These are phyloP conservation scores for Graphium colonna DNA, from an alignment of 2,888 invertebrate genomes.

Conservation along the genomic window DNA sequence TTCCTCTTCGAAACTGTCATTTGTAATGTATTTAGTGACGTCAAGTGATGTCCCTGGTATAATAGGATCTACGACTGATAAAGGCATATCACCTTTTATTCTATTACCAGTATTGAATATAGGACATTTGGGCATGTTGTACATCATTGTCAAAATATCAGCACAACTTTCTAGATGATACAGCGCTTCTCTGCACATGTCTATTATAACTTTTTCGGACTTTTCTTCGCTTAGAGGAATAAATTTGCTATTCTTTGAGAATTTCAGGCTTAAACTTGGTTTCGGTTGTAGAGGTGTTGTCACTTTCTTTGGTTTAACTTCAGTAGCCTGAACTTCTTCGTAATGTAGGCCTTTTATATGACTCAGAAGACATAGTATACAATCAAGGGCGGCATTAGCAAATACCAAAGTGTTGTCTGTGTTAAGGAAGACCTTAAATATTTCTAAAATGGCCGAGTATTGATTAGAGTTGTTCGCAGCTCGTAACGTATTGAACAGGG, in stretches of 20 bases:
- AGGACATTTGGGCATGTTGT: constrained; percentile 96
- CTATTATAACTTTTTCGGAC: constrained; percentile 71
- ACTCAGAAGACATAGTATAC: constrained; percentile 91
- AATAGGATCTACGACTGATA: constrained; percentile 91
- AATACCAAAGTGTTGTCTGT: constrained; percentile 96
- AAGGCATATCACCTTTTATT: constrained; percentile 87
- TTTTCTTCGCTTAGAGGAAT: constrained; percentile 71
- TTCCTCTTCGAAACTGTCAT: constrained; percentile 83
- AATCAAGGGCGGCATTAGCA: constrained; percentile 96
- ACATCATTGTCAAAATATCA: constrained; percentile 94
- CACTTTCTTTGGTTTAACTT: constrained; percentile 64
- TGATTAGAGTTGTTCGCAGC: constrained; percentile 89
- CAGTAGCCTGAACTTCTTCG: constrained; percentile 70
- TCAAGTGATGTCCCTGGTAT: constrained; percentile 87
- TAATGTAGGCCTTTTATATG: constrained; percentile 86
- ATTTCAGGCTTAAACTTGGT: constrained; percentile 63
- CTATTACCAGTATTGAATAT: constrained; percentile 94
- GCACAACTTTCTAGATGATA: constrained; percentile 93
- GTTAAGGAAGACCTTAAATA: constrained; percentile 95
- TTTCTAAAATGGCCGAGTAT: constrained; percentile 89
- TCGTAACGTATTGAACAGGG: constrained; percentile 94
- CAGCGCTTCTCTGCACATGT: constrained; percentile 88
- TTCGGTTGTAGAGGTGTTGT: constrained; percentile 52
- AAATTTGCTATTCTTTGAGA: constrained; percentile 71
- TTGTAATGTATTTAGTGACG: constrained; percentile 83